phyloP scores from a whole-genome alignment of 2,113 vertebrate genomes.

The Coryphaenoides rupestris region DNA sequence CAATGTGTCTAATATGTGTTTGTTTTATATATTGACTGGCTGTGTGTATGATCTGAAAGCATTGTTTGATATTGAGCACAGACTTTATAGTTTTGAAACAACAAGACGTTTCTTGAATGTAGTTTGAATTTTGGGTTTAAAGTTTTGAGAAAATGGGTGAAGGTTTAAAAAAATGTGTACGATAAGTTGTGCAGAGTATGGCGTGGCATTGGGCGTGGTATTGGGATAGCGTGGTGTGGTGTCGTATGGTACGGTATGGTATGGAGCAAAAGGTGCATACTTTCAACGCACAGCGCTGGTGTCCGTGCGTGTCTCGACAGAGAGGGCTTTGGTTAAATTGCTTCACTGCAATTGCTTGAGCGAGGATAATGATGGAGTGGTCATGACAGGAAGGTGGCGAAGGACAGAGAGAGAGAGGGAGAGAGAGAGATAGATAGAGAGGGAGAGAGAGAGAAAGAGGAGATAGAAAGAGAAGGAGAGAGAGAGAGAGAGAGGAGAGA shows the following conservation, averaged over 20 bases:
- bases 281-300: constrained; percentile 8
- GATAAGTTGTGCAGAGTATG: not conserved
- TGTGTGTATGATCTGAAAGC: too few species aligned
- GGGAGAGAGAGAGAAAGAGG: not conserved
- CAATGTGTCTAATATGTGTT: too few species aligned
- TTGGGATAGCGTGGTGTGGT: too few species aligned
- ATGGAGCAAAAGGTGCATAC: not conserved
- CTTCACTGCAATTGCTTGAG: constrained; percentile 28
- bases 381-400: constrained; percentile 7
- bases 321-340: constrained; percentile 28
- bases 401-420: constrained; percentile 9
- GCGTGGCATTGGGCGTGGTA: not conserved
- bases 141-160: too few species aligned
- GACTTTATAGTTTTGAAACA: too few species aligned
- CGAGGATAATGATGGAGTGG: constrained; percentile 29
- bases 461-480: constrained; percentile 2
- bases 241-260: too few species aligned
- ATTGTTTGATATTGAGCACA: too few species aligned
- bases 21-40: too few species aligned
- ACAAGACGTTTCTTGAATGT: too few species aligned
- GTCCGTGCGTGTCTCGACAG: constrained; percentile 23
- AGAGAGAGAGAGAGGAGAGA: constrained; percentile 7
- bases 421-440: constrained; percentile 16
- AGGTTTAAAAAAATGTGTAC: too few species aligned
- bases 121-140: too few species aligned